These are phyloP conservation scores for Litoditis marina DNA, from an alignment of 2,888 invertebrate genomes.

Conservation along the genomic window DNA sequence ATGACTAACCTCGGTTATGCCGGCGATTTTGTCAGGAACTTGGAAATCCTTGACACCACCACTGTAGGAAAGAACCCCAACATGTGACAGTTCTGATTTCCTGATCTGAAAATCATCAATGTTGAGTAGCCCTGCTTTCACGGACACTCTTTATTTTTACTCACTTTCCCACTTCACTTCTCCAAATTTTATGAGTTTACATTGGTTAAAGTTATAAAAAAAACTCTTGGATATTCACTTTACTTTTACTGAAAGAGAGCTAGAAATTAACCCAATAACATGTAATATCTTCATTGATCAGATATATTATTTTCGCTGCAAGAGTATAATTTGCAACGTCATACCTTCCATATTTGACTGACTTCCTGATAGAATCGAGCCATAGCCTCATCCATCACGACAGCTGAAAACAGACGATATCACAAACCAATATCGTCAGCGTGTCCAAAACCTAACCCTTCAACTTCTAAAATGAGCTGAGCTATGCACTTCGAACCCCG, in stretches of 20 bases:
- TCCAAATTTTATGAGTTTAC: too few relatives aligned
- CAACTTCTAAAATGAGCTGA: too few relatives aligned
- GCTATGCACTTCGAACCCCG: too few relatives aligned
- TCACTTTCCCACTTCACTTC: background rate
- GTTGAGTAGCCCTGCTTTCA: background rate
- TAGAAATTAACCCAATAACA: too few relatives aligned
- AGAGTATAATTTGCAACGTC: too few relatives aligned
- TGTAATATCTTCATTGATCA: too few relatives aligned
- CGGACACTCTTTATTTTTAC: background rate
- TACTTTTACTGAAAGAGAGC: too few relatives aligned
- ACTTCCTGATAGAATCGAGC: conserved; percentile 10
- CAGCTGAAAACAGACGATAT: conserved; percentile 22
- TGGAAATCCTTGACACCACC: conserved; percentile 51
- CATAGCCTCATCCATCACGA: conserved; percentile 18
- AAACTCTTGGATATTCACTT: too few relatives aligned
- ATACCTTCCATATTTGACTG: conserved; percentile 13
- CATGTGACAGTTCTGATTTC: conserved; percentile 13
- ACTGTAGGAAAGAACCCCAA: conserved; percentile 46
- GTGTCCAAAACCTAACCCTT: too few relatives aligned
- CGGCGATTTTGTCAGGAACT: conserved; percentile 29
- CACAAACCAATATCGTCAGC: too few relatives aligned
- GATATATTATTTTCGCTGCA: too few relatives aligned
- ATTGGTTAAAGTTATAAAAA: too few relatives aligned
- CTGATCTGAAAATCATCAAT: conserved; percentile 2
- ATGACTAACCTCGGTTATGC: conserved; percentile 11